These are phyloP conservation scores for Helarctos malayanus DNA, from an alignment of 2,797 vertebrate genomes.

Conservation along the genomic window DNA sequence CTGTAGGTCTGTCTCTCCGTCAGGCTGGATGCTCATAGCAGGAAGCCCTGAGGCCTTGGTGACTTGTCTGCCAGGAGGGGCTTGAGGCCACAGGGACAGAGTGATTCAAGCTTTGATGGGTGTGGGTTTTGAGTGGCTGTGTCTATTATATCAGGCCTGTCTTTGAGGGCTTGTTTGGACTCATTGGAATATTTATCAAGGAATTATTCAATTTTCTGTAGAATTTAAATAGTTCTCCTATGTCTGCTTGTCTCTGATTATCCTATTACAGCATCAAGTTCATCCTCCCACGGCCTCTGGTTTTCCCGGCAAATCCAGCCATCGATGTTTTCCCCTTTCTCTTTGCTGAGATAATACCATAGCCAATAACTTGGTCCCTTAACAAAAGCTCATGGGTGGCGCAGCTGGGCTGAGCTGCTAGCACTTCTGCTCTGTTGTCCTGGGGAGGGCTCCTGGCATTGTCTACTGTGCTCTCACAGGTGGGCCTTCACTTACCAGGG, in stretches of 20 bases:
- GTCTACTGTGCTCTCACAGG: conserved; percentile 4
- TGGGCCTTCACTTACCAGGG: background rate
- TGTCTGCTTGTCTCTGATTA: conserved; percentile 38
- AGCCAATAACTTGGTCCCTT: conserved; percentile 69
- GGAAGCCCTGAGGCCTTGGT: background rate
- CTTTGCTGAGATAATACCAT: conserved; percentile 54
- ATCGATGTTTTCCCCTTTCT: conserved; percentile 70
- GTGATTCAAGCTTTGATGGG: background rate
- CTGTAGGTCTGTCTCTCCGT: background rate
- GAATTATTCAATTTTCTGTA: background rate
- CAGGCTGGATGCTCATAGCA: background rate
- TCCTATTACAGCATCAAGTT: conserved; percentile 39
- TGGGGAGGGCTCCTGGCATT: background rate
- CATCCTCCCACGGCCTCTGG: conserved; percentile 65
- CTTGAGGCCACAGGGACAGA: background rate
- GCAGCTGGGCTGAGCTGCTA: conserved; percentile 63
- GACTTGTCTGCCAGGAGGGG: background rate
- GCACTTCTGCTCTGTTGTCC: conserved; percentile 48
- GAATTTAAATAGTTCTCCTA: conserved; percentile 59
- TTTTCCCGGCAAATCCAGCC: conserved; percentile 68
- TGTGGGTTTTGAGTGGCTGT: background rate
- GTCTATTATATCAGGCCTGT: background rate
- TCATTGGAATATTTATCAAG: background rate
- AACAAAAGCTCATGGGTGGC: conserved; percentile 56
- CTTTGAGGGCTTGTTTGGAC: background rate